These are phyloP conservation scores for Romanogobio albipinnatus DNA, from an alignment of 2,113 vertebrate genomes.

Conservation along the genomic window DNA sequence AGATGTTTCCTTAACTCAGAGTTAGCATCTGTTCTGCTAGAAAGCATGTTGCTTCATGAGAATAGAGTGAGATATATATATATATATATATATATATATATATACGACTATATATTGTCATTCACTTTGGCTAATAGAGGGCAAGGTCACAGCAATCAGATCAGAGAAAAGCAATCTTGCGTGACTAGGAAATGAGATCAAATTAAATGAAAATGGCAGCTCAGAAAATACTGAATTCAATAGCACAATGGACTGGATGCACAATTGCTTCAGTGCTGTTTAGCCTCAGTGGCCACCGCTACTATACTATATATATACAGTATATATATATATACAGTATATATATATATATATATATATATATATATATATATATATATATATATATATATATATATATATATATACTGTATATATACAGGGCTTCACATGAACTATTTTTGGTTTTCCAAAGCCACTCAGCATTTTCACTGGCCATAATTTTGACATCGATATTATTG, in stretches of 20 bases:
- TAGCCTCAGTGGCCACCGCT: not conserved
- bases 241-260: not conserved
- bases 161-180: conserved; percentile 24
- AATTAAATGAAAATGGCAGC: conserved; percentile 6
- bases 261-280: not conserved
- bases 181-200: conserved; percentile 3
- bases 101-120: conserved; percentile 14
- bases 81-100: too few relatives aligned
- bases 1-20: not conserved
- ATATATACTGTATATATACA: too few relatives aligned
- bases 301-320: too few relatives aligned
- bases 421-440: too few relatives aligned
- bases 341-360: too few relatives aligned
- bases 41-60: conserved; percentile 17
- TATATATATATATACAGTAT: too few relatives aligned
- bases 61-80: not conserved
- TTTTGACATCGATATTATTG: too few relatives aligned
- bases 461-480: too few relatives aligned
- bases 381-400: too few relatives aligned
- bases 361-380: too few relatives aligned
- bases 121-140: conserved; percentile 32
- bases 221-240: not conserved
- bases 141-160: conserved; percentile 42
- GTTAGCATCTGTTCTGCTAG: conserved; percentile 18
- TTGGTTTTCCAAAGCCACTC: too few relatives aligned